Conservation (phyloP, 1,140 invertebrate genomes). For the Drosophila carrolli region DNA sequence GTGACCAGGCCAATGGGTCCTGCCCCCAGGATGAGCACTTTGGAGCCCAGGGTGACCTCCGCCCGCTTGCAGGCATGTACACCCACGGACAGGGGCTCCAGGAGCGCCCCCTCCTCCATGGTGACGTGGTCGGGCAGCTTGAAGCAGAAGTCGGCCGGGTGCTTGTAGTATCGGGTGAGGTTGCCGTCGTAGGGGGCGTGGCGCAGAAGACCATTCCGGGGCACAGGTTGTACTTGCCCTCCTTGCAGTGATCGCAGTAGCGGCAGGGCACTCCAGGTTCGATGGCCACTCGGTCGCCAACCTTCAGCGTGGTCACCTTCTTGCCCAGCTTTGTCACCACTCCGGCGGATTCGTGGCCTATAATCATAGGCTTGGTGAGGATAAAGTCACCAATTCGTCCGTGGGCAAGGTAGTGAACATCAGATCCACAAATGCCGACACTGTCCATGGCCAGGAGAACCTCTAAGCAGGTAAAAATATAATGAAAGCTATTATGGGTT, state of each 20-base stretch:
- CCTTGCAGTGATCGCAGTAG: conserved; percentile 93
- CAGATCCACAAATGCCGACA: conserved; percentile 98
- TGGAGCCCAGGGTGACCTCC: conserved; percentile 89
- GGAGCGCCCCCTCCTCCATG: conserved; percentile 96
- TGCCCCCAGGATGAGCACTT: conserved; percentile 94
- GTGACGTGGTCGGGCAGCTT: conserved; percentile 96
- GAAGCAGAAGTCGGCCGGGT: conserved; percentile 97
- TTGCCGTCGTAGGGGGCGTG: conserved; percentile 95
- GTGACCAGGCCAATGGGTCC: conserved; percentile 96
- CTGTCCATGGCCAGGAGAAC: conserved; percentile 94
- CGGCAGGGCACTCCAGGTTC: conserved; percentile 96
- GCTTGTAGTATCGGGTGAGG: conserved; percentile 93
- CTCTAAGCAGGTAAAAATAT: conserved; percentile 84
- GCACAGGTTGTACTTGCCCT: conserved; percentile 96
- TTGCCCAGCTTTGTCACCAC: conserved; percentile 88
- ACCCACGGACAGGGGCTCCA: conserved; percentile 96
- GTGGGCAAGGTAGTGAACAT: conserved; percentile 95
- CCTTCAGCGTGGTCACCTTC: conserved; percentile 90
- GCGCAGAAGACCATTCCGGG: conserved; percentile 94
- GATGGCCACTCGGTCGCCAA: conserved; percentile 96
- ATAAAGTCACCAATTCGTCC: conserved; percentile 94
- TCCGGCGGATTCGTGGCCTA: conserved; percentile 94
- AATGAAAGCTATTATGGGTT: neutral
- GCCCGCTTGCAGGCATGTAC: conserved; percentile 95
- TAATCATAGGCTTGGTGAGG: conserved; percentile 93